phyloP scores from a whole-genome alignment of 2,113 vertebrate species.

The Corythornis madagascariensis region DNA sequence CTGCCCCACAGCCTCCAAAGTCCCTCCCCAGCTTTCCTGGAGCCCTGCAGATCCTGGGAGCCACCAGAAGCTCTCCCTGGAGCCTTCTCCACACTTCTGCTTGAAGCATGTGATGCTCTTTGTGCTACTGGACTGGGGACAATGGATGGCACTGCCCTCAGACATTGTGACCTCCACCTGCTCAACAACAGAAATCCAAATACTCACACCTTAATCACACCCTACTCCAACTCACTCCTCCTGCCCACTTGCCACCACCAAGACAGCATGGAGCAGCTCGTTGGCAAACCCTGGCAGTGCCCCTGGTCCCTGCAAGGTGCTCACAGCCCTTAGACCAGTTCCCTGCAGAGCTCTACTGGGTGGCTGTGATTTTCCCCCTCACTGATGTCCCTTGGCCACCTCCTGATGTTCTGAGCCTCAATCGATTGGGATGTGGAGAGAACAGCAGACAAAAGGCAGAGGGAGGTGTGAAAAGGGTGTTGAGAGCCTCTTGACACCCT shows the following conservation, averaged over 20 bases:
- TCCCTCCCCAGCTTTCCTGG: too few species aligned
- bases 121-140: not conserved
- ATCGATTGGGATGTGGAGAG: accelerated
- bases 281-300: accelerated
- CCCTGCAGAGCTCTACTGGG: not conserved
- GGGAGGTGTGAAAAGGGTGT: not conserved
- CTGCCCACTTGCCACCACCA: not conserved
- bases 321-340: not conserved
- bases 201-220: not conserved
- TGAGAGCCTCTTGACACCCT: not conserved
- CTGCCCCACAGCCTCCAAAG: too few species aligned
- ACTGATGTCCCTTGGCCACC: not conserved
- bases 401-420: not conserved
- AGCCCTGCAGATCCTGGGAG: too few species aligned
- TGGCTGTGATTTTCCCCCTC: not conserved
- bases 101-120: accelerated
- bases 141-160: accelerated
- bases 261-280: accelerated
- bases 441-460: not conserved
- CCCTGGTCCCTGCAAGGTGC: not conserved
- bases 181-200: accelerated
- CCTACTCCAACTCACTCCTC: not conserved
- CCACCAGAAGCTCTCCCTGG: too few species aligned
- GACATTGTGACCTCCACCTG: not conserved
- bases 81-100: not conserved